Conservation (phyloP, 1,140 invertebrate species). For the Leptoteleia sp. region DNA sequence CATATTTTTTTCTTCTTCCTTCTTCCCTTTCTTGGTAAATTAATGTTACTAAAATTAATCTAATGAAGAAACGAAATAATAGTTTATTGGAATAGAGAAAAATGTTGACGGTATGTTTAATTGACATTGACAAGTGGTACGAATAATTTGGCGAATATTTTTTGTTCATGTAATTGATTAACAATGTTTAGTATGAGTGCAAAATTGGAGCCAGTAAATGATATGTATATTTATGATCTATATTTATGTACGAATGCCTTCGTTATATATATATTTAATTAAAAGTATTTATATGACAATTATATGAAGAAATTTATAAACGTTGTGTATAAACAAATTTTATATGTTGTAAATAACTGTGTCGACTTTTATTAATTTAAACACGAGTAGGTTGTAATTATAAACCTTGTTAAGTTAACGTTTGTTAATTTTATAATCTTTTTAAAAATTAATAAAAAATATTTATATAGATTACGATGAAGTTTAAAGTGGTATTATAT, state of each 20-base stretch:
- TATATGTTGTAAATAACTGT: slow-evolving; percentile 42
- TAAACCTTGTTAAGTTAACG: slow-evolving; percentile 25
- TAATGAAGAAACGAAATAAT: too few species aligned
- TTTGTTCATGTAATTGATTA: too few species aligned
- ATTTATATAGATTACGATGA: neutral
- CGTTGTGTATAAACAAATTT: slow-evolving; percentile 35
- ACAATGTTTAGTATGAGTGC: too few species aligned
- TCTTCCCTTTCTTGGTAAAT: too few species aligned
- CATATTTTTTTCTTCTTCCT: too few species aligned
- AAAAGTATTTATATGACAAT: slow-evolving; percentile 6
- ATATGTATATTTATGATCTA: neutral
- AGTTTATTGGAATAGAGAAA: too few species aligned
- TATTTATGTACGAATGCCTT: neutral
- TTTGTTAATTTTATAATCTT: slow-evolving; percentile 33
- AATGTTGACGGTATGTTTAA: too few species aligned
- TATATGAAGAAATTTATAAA: slow-evolving; percentile 8
- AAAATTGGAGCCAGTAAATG: too few species aligned
- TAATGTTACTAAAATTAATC: too few species aligned
- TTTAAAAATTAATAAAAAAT: slow-evolving; percentile 12
- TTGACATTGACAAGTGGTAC: too few species aligned
- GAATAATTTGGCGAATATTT: too few species aligned
- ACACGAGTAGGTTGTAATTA: neutral
- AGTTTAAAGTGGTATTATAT: too few species aligned
- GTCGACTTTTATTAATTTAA: slow-evolving; percentile 10
- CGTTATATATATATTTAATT: neutral